These are phyloP conservation scores for Formica selysi DNA, from an alignment of 1,140 invertebrate genomes.

Conservation along the genomic window DNA sequence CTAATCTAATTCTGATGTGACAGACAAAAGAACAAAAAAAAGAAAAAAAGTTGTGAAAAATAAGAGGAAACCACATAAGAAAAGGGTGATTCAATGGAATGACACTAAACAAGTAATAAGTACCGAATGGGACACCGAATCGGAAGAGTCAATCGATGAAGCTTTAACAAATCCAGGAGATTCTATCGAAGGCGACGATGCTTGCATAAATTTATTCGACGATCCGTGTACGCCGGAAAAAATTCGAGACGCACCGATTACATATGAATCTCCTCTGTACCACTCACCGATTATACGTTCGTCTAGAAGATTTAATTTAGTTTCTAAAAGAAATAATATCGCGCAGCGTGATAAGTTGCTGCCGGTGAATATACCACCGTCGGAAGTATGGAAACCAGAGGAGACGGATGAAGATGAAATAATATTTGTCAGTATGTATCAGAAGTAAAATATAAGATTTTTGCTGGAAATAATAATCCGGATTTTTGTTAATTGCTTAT, in stretches of 20 bases:
- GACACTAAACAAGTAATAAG: not conserved
- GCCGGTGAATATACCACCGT: not conserved
- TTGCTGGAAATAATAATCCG: not conserved
- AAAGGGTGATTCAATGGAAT: not conserved
- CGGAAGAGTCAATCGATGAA: not conserved
- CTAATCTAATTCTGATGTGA: not conserved
- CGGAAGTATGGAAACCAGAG: not conserved
- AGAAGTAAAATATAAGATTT: not conserved
- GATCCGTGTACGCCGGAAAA: slow-evolving; percentile 35
- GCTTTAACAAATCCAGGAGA: not conserved
- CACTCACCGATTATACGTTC: not conserved
- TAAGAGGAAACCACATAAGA: not conserved
- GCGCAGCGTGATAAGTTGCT: not conserved
- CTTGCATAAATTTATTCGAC: slow-evolving; percentile 16
- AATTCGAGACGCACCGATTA: not conserved
- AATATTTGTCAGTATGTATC: slow-evolving; percentile 27
- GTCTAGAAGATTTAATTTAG: not conserved
- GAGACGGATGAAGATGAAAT: not conserved
- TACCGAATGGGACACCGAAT: slow-evolving; percentile 28
- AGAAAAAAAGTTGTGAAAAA: not conserved
- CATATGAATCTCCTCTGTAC: not conserved
- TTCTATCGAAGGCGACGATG: not conserved
- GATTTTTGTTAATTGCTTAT: not conserved
- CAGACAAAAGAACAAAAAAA: not conserved
- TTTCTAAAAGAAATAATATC: not conserved